phyloP scores from a whole-genome alignment of 2,888 invertebrate genomes.

The Entomobrya proxima region DNA sequence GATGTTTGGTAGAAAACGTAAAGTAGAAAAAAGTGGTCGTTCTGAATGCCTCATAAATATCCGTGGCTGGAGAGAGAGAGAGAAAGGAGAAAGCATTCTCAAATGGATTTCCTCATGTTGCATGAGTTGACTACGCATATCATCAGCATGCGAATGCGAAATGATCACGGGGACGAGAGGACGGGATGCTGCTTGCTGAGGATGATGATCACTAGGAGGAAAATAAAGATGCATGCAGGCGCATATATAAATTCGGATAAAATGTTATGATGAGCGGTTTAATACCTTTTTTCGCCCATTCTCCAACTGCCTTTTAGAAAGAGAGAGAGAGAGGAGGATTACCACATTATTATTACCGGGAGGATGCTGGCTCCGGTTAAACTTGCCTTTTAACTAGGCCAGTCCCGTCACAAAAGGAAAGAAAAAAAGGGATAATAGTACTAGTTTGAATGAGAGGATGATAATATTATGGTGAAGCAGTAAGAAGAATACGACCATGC shows the following conservation, averaged over 20 bases:
- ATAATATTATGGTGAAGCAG: too few relatives aligned
- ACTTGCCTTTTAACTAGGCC: background rate
- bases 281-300: constrained; percentile 4
- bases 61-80: too few relatives aligned
- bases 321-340: too few relatives aligned
- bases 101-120: constrained; percentile 62
- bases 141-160: constrained; percentile 20
- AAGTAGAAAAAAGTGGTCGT: background rate
- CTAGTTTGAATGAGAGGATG: too few relatives aligned
- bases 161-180: background rate
- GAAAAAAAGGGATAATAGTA: too few relatives aligned
- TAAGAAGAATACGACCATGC: too few relatives aligned
- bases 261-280: constrained; percentile 29
- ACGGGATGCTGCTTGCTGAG: background rate
- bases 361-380: background rate
- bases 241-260: background rate
- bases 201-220: constrained; percentile 3
- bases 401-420: background rate
- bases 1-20: background rate
- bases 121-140: constrained; percentile 61
- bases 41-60: constrained; percentile 63
- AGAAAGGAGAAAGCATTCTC: constrained; percentile 40
- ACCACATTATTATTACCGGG: background rate
- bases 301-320: too few relatives aligned
- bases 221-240: background rate